Conservation (phyloP, 1,140 invertebrate genomes). For the Octopus bimaculoides region DNA sequence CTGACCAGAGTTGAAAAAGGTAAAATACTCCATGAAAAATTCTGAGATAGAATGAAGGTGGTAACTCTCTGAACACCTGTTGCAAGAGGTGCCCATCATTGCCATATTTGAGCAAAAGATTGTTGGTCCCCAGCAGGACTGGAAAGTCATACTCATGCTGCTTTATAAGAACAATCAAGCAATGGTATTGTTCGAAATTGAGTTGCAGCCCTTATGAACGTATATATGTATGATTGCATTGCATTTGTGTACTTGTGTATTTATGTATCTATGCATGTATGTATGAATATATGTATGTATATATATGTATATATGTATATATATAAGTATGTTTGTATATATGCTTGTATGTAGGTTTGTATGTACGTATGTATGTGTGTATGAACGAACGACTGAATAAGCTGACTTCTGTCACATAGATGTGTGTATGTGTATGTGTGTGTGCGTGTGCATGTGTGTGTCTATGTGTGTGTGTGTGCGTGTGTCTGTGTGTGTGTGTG, state of each 20-base stretch:
- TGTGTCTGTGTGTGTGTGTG: constrained; percentile 20
- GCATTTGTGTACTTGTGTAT: not conserved
- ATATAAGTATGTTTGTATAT: not conserved
- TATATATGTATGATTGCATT: not conserved
- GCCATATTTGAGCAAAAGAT: too few species aligned
- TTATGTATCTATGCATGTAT: constrained; percentile 2
- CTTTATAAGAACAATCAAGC: too few species aligned
- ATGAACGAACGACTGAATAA: not conserved
- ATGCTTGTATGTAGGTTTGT: not conserved
- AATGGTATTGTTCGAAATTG: too few species aligned
- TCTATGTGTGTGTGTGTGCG: constrained; percentile 22
- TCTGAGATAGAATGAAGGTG: too few species aligned
- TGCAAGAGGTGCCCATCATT: too few species aligned
- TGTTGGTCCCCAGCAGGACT: too few species aligned
- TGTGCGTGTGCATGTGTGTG: constrained; percentile 11
- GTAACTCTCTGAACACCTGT: too few species aligned
- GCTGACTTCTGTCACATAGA: not conserved
- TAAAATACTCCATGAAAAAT: too few species aligned
- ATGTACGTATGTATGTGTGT: not conserved
- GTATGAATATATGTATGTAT: not conserved
- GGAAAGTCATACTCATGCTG: too few species aligned
- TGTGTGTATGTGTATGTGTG: not conserved
- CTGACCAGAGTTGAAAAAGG: too few species aligned
- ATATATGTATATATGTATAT: not conserved
- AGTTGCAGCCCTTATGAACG: too few species aligned